Evolutionary conservation across 2,797 vertebrate genomes (phyloP).

Genomic region (Lutjanus argentimaculatus): DNA sequence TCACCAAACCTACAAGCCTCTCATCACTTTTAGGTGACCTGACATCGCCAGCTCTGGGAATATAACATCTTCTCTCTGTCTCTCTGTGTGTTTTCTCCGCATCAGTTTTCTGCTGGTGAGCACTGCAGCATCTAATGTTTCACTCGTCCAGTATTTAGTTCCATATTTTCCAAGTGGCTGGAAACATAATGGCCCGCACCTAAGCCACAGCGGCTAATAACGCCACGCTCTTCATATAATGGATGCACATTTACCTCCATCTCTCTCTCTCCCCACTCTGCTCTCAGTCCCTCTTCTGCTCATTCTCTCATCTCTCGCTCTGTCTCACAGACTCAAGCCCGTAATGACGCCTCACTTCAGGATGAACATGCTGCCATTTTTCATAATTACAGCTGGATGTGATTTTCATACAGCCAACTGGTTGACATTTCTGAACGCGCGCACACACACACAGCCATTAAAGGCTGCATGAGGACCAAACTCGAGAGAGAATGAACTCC

Average conservation of each 20-base stretch:
- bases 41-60: slow-evolving; percentile 24
- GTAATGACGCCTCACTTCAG: slow-evolving; percentile 69
- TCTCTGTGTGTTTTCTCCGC: slow-evolving; percentile 29
- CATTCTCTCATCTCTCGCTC: slow-evolving; percentile 59
- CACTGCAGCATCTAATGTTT: slow-evolving; percentile 28
- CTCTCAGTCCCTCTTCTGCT: slow-evolving; percentile 37
- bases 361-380: slow-evolving; percentile 71
- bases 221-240: slow-evolving; percentile 56
- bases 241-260: slow-evolving; percentile 62
- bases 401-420: slow-evolving; percentile 72
- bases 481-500: slow-evolving; percentile 14
- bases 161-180: slow-evolving; percentile 72
- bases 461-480: slow-evolving; percentile 27
- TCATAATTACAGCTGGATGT: slow-evolving; percentile 75
- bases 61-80: slow-evolving; percentile 7
- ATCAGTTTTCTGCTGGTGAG: slow-evolving; percentile 7
- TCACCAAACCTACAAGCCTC: slow-evolving; percentile 29
- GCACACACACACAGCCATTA: slow-evolving; percentile 42
- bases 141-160: slow-evolving; percentile 40
- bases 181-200: slow-evolving; percentile 62
- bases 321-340: slow-evolving; percentile 53
- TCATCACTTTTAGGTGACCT: slow-evolving; percentile 27
- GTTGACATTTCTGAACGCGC: slow-evolving; percentile 79
- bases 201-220: slow-evolving; percentile 53
- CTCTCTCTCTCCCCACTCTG: slow-evolving; percentile 27